phyloP scores from a whole-genome alignment of 2,888 invertebrate species.

The Corbicula japonica region DNA sequence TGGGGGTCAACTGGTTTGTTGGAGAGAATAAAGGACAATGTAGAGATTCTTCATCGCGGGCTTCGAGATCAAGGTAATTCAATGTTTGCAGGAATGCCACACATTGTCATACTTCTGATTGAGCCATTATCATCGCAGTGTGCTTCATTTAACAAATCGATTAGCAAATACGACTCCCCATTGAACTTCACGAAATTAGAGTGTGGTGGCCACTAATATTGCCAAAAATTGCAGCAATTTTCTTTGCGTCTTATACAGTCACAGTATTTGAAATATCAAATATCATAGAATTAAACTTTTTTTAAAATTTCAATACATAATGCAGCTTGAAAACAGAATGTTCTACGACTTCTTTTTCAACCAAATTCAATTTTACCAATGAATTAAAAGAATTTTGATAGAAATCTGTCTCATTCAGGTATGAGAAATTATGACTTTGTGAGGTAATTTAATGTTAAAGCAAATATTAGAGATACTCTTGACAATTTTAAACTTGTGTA shows the following conservation, averaged over 20 bases:
- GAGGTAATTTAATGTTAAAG: too few species aligned
- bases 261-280: not conserved
- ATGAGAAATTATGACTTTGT: too few species aligned
- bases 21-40: constrained; percentile 7
- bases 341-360: too few species aligned
- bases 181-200: constrained; percentile 3
- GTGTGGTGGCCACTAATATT: constrained; percentile 4
- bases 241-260: not conserved
- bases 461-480: too few species aligned
- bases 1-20: constrained; percentile 20
- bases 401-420: too few species aligned
- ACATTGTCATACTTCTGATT: constrained; percentile 19
- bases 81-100: constrained; percentile 7
- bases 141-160: constrained; percentile 36
- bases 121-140: constrained; percentile 6
- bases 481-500: too few species aligned
- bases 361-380: too few species aligned
- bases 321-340: too few species aligned
- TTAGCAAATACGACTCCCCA: constrained; percentile 8
- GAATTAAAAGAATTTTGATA: too few species aligned
- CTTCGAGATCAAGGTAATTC: constrained; percentile 22
- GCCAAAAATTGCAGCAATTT: constrained; percentile 19
- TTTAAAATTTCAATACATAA: too few species aligned
- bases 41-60: not conserved
- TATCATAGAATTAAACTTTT: not conserved